Conservation (phyloP, 1,140 invertebrate genomes). For the Drosophila ironensis region DNA sequence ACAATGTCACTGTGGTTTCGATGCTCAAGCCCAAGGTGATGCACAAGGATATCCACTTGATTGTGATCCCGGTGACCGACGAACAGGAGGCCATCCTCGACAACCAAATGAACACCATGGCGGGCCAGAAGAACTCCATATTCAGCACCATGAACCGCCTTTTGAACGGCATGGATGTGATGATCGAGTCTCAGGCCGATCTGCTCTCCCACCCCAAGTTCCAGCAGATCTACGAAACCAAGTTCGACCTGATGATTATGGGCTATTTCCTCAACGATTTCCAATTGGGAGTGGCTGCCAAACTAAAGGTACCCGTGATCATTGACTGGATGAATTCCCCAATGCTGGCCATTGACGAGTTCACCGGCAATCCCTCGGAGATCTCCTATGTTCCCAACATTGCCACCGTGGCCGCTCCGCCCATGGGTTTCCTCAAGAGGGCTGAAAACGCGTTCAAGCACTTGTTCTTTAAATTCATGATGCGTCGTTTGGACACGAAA, state of each 20-base stretch:
- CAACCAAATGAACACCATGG: slow-evolving; percentile 41
- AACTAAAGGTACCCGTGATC: slow-evolving; percentile 59
- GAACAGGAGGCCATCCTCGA: slow-evolving; percentile 40
- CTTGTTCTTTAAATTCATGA: neutral
- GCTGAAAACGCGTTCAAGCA: neutral
- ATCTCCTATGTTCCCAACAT: slow-evolving; percentile 53
- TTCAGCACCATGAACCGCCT: slow-evolving; percentile 25
- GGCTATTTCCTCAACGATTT: slow-evolving; percentile 72
- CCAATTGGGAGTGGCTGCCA: slow-evolving; percentile 61
- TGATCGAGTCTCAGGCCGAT: slow-evolving; percentile 55
- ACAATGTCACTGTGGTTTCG: slow-evolving; percentile 70
- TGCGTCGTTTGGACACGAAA: neutral
- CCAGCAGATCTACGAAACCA: slow-evolving; percentile 57
- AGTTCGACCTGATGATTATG: slow-evolving; percentile 71
- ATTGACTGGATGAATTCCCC: slow-evolving; percentile 51
- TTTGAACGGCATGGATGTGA: slow-evolving; percentile 32
- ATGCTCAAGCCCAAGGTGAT: slow-evolving; percentile 44
- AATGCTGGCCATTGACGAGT: slow-evolving; percentile 10
- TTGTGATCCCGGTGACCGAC: slow-evolving; percentile 47
- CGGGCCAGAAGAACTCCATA: slow-evolving; percentile 33
- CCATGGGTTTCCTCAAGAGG: slow-evolving; percentile 37
- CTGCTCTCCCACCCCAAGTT: slow-evolving; percentile 49
- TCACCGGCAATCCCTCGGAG: slow-evolving; percentile 60
- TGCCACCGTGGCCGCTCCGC: neutral
- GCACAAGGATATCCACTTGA: slow-evolving; percentile 56